These are phyloP conservation scores for Proisotoma minuta DNA, from an alignment of 2,888 invertebrate species.

Conservation along the genomic window DNA sequence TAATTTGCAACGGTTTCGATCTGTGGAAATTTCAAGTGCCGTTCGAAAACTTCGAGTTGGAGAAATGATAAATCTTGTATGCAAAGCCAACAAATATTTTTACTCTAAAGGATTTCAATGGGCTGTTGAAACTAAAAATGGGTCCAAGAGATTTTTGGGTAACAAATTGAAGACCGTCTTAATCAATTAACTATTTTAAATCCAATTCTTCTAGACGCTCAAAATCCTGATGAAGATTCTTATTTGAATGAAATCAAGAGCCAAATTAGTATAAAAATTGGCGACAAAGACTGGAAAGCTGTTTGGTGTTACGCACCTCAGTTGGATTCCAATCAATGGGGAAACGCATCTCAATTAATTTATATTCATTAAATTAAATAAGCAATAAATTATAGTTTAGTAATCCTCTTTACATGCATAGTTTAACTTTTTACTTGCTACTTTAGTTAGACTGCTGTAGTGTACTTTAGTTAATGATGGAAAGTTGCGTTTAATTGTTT, in stretches of 20 bases:
- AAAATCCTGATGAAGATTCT: neutral
- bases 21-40: conserved; percentile 24
- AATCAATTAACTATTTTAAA: neutral
- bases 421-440: too few relatives aligned
- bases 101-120: conserved; percentile 39
- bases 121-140: conserved; percentile 33
- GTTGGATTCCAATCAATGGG: conserved; percentile 25
- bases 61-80: conserved; percentile 28
- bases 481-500: too few relatives aligned
- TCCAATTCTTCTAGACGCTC: neutral
- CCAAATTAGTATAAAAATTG: conserved; percentile 27
- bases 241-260: conserved; percentile 29
- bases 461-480: too few relatives aligned
- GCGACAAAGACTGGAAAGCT: conserved; percentile 34
- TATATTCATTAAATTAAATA: conserved; percentile 25
- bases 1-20: conserved; percentile 19
- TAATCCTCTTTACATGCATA: too few relatives aligned
- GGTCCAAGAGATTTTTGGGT: conserved; percentile 32
- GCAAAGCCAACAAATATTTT: conserved; percentile 31
- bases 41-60: conserved; percentile 26
- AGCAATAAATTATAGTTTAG: too few relatives aligned
- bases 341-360: conserved; percentile 32
- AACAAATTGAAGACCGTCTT: neutral
- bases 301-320: conserved; percentile 37
- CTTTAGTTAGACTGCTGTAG: too few relatives aligned